phyloP scores from a whole-genome alignment of 37 sponge, comb jelly and placozoan species.

The Corticium candelabrum region DNA sequence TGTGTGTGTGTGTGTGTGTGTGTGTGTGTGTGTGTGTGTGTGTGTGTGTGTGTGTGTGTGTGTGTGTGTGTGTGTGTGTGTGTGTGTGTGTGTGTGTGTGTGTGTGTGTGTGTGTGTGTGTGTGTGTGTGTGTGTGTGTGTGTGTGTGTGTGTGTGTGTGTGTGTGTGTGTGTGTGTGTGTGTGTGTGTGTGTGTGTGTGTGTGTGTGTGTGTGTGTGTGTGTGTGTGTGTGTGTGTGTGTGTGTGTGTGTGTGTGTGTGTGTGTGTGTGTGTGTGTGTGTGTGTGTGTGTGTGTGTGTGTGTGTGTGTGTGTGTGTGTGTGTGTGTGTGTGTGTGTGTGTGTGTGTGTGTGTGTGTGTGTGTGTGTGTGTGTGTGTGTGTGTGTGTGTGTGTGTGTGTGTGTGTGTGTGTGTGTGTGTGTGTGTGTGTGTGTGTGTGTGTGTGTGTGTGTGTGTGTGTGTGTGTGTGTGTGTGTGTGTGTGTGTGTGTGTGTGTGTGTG shows the following conservation, averaged over 20 bases:
- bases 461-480: slow-evolving; percentile 48
- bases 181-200: slow-evolving; percentile 45
- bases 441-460: slow-evolving; percentile 48
- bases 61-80: slow-evolving; percentile 21
- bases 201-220: slow-evolving; percentile 2
- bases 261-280: slow-evolving; percentile 11
- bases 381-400: slow-evolving; percentile 51
- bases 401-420: slow-evolving; percentile 51
- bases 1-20: slow-evolving; percentile 21
- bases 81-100: slow-evolving; percentile 28
- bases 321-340: slow-evolving; percentile 24
- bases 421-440: slow-evolving; percentile 49
- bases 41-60: slow-evolving; percentile 21
- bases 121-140: slow-evolving; percentile 41
- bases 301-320: slow-evolving; percentile 25
- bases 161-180: slow-evolving; percentile 51
- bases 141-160: slow-evolving; percentile 50
- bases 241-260: slow-evolving; percentile 19
- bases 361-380: slow-evolving; percentile 30
- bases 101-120: slow-evolving; percentile 41
- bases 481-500: slow-evolving; percentile 43
- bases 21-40: slow-evolving; percentile 21
- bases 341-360: slow-evolving; percentile 39
- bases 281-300: not conserved
- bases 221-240: not conserved